phyloP scores from a whole-genome alignment of 2,113 vertebrate genomes.

The Podarcis muralis region DNA sequence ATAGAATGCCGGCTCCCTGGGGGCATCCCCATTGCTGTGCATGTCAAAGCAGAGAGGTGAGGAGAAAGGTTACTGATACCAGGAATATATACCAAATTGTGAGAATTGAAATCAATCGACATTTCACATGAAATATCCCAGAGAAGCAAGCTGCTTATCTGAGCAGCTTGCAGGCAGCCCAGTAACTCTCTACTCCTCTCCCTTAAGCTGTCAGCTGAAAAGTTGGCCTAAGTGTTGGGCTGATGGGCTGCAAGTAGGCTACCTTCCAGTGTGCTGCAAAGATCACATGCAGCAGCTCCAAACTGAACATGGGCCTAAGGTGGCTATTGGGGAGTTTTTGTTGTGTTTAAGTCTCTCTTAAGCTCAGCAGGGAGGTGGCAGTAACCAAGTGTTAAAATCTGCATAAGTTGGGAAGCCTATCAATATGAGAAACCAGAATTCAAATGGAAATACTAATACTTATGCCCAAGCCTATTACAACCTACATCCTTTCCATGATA shows the following conservation, averaged over 20 bases:
- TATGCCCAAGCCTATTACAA: neutral
- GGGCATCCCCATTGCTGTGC: neutral
- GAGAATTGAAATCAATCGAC: neutral
- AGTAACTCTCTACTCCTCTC: neutral
- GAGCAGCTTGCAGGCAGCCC: neutral
- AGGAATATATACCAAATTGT: neutral
- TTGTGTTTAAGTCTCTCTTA: neutral
- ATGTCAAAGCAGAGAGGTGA: neutral
- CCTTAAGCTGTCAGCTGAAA: neutral
- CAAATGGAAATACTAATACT: neutral
- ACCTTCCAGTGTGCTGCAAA: neutral
- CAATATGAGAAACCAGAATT: neutral
- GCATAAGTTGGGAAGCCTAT: neutral
- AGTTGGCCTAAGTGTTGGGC: neutral
- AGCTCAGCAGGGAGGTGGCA: neutral
- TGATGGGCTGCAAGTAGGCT: neutral
- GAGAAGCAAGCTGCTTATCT: neutral
- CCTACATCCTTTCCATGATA: neutral
- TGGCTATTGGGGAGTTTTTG: neutral
- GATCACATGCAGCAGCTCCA: neutral
- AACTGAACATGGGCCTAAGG: neutral
- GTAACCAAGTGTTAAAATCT: neutral
- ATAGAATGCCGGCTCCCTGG: rapidly evolving
- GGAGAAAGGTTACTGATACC: neutral
- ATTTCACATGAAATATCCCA: neutral